A percentile compares a stretch with the other conserved stretches of the same genome.
phyloP scores from a whole-genome alignment of 2,797 vertebrate genomes.

The Gallinago solitaria region DNA sequence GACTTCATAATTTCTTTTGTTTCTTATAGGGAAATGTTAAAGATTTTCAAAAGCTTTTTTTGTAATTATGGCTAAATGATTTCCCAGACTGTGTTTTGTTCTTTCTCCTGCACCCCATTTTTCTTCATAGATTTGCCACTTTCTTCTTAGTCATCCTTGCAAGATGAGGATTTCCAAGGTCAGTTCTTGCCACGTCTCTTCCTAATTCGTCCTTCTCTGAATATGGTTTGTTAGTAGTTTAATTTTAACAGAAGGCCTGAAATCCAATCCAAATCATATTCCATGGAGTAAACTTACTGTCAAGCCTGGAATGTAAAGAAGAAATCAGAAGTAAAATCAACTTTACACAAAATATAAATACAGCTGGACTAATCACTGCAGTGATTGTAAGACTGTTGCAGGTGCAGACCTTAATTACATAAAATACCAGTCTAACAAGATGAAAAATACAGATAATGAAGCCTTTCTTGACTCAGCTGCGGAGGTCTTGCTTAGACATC shows the following conservation, averaged over 20 bases:
- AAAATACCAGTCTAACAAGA: slow-evolving; percentile 6
- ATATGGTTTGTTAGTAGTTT: not conserved
- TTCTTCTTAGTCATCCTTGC: not conserved
- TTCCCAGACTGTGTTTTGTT: not conserved
- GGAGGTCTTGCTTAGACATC: not conserved
- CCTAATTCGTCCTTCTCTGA: not conserved
- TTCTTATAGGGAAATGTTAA: not conserved
- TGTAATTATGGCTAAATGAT: not conserved
- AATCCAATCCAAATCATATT: not conserved
- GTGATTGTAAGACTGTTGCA: slow-evolving; percentile 46
- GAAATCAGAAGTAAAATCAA: slow-evolving; percentile 33
- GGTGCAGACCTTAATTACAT: slow-evolving; percentile 46
- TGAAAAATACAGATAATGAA: slow-evolving; percentile 8
- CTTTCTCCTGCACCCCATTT: not conserved
- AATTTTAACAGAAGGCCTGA: not conserved
- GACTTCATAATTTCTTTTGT: not conserved
- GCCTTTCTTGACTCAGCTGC: slow-evolving; percentile 21
- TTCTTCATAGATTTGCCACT: not conserved
- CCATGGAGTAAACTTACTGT: not conserved
- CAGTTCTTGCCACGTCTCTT: not conserved
- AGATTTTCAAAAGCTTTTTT: not conserved
- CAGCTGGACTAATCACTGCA: slow-evolving; percentile 64
- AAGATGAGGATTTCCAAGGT: not conserved
- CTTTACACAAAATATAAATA: slow-evolving; percentile 52
- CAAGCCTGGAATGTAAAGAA: slow-evolving; percentile 1